Percentiles rank a stretch among this genome's conserved stretches.
Evolutionary conservation across 2,797 vertebrate genomes (phyloP).

Genomic region (Natrix natrix): DNA sequence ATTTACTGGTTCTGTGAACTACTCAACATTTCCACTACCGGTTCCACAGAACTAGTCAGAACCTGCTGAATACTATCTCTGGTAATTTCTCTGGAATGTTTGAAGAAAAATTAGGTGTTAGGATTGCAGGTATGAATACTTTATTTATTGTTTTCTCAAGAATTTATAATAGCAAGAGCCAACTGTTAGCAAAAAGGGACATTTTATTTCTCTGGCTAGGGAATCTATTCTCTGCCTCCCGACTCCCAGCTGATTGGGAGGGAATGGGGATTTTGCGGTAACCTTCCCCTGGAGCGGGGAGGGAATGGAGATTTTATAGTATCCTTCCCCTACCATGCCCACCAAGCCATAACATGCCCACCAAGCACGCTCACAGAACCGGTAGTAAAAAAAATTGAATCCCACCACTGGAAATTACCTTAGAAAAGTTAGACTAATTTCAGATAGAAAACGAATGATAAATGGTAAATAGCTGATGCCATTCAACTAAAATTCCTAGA

Average conservation of each 20-base stretch:
- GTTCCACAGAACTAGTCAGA: too few species aligned
- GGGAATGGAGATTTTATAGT: too few species aligned
- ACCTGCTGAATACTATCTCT: too few species aligned
- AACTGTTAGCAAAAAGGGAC: not conserved
- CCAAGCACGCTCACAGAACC: too few species aligned
- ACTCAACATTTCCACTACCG: too few species aligned
- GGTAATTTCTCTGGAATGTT: constrained; percentile 27
- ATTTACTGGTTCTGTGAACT: too few species aligned
- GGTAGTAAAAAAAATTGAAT: too few species aligned
- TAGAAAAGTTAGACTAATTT: constrained; percentile 43
- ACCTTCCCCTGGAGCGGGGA: too few species aligned
- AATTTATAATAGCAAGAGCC: constrained; percentile 28
- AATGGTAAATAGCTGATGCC: constrained; percentile 7
- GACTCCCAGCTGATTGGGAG: too few species aligned
- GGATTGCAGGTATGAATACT: constrained; percentile 19
- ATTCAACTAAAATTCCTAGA: constrained; percentile 39
- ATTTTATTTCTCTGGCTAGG: not conserved
- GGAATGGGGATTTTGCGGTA: too few species aligned
- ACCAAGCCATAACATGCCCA: too few species aligned
- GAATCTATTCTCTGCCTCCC: not conserved
- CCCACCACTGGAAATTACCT: constrained; percentile 16
- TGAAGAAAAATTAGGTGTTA: constrained; percentile 50
- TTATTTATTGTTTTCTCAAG: constrained; percentile 23
- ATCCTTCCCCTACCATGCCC: too few species aligned
- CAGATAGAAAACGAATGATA: constrained; percentile 31